Evolutionary conservation across 2,113 vertebrate species (phyloP).

Genomic region (Monopterus albus): DNA sequence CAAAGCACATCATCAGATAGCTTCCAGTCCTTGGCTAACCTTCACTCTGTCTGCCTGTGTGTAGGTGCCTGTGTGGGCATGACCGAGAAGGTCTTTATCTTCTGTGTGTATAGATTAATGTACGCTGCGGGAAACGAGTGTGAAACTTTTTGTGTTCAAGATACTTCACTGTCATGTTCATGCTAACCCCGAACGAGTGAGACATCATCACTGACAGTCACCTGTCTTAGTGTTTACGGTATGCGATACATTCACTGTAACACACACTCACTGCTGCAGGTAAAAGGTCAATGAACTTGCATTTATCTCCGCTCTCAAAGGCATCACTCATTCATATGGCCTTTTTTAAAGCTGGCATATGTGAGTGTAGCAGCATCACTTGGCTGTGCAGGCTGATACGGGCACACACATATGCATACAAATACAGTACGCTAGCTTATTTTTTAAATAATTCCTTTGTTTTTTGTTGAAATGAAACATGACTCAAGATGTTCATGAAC

Average conservation of each 20-base stretch:
- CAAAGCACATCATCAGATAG: conserved; percentile 61
- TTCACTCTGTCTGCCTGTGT: conserved; percentile 47
- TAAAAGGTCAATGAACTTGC: conserved; percentile 23
- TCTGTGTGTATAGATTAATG: background rate
- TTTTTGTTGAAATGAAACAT: conserved; percentile 3
- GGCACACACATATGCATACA: background rate
- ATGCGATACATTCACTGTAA: background rate
- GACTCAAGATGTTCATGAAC: background rate
- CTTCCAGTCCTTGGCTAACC: conserved; percentile 63
- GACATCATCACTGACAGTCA: no score
- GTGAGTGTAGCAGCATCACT: conserved; percentile 21
- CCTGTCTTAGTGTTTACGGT: background rate
- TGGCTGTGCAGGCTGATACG: conserved; percentile 5
- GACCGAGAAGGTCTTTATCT: background rate
- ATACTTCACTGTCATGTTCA: conserved; percentile 9
- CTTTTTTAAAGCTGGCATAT: conserved; percentile 16
- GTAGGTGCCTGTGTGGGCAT: background rate
- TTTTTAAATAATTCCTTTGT: conserved; percentile 18
- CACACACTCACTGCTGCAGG: background rate
- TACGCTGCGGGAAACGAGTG: background rate
- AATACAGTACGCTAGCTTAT: background rate
- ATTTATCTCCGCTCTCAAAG: background rate
- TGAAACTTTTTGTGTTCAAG: conserved; percentile 9
- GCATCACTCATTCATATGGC: conserved; percentile 13
- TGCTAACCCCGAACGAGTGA: background rate